Evolutionary conservation across 2,888 invertebrate genomes (phyloP), one percentile per base, ranked within the genome.

Genomic region (Nymphalis urticae): DNA sequence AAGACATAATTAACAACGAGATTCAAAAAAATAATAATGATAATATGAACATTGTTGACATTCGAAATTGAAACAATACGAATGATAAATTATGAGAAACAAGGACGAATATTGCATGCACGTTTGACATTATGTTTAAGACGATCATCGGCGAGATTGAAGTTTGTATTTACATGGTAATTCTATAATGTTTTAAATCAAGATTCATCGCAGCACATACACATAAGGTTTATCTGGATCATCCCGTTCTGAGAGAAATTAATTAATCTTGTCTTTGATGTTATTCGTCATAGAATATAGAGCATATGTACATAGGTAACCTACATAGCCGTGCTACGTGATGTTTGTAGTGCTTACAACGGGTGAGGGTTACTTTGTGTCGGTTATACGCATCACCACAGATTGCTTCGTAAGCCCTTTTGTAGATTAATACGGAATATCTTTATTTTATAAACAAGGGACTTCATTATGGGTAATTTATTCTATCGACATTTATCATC

Each of bases 181-280:
- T 56, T 32, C 54, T 8, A 24, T 24, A 17, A 32, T 27, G 32
- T n/a, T 27, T 32, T 10, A 56, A 17, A 56, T n/a, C 2, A n/a
- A 27, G 54, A 17, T 27, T 17, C 32, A 7, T 16, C 21, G 24
- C 2, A 16, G 1, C 54, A 17, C 54, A 32, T 27, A 24, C 24
- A 24, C 24, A 24, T 24, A 24, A 53, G 21, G 24, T 53, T 10
- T 53, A 21, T 16, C 53, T 13, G 53, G 24, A 53, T 32, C 54
- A 51, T 17, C 54, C 5, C 32, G 54, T 56, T 47, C 54, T 32
- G 16, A 16, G 54, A n/a, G 54, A 56, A 24, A 56, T 56, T 56
- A 56, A 56, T 56, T 56, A 56, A 56, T 56, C 54, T 51, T 32
- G 54, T 56, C 54, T 56, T 56, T 56, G 54, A 56, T 56, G 54